phyloP scores from a whole-genome alignment of 2,113 vertebrate species.

The Mixornis gularis region DNA sequence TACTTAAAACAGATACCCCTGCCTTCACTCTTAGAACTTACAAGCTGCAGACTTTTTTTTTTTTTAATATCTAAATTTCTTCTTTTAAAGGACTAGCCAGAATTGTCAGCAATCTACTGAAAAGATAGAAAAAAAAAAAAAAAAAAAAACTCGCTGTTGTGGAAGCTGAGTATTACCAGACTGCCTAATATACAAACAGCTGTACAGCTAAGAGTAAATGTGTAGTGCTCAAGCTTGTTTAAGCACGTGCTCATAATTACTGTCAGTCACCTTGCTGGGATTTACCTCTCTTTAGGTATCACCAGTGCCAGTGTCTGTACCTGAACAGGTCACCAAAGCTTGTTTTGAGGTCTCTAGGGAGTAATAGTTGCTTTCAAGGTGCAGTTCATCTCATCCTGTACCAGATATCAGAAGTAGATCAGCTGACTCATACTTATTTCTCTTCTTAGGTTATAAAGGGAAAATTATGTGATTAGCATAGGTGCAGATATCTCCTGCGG shows the following conservation, averaged over 20 bases:
- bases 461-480: background rate
- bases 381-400: background rate
- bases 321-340: background rate
- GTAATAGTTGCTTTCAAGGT: background rate
- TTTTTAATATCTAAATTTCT: background rate
- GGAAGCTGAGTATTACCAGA: background rate
- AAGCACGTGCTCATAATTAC: background rate
- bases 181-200: background rate
- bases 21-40: background rate
- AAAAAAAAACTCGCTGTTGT: background rate
- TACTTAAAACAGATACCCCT: background rate
- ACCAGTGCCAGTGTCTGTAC: background rate
- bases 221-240: background rate
- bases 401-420: background rate
- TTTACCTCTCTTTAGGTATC: background rate
- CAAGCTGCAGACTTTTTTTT: background rate
- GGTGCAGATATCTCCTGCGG: background rate
- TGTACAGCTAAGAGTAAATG: background rate
- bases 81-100: background rate
- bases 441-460: background rate
- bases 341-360: background rate
- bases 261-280: background rate
- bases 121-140: background rate
- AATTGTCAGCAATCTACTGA: background rate
- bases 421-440: conserved; percentile 25